Conservation (phyloP, 2,797 vertebrate genomes). For the Erethizon dorsatum region DNA sequence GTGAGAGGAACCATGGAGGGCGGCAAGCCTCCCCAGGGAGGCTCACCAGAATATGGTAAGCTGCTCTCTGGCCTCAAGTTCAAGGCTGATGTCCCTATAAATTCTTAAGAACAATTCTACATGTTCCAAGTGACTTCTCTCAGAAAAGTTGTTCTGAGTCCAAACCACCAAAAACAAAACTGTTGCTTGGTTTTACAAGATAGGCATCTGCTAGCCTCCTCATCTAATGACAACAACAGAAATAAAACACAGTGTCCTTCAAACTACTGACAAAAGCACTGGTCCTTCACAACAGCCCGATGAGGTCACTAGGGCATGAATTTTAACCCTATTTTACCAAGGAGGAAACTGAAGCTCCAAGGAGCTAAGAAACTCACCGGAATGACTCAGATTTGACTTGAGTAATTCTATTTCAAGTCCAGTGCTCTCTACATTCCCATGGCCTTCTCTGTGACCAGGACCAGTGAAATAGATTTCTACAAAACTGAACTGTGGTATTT, state of each 20-base stretch:
- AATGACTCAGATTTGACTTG: conserved; percentile 12
- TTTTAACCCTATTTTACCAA: conserved; percentile 40
- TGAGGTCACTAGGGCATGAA: neutral
- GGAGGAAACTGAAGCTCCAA: neutral
- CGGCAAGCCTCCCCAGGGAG: neutral
- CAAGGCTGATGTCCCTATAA: neutral
- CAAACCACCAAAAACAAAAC: conserved; percentile 9
- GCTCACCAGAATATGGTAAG: neutral
- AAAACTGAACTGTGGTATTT: conserved; percentile 58
- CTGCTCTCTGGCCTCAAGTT: neutral
- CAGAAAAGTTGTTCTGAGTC: neutral
- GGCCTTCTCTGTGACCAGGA: conserved; percentile 4
- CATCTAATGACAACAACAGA: neutral
- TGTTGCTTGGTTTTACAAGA: neutral
- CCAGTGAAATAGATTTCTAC: conserved; percentile 52
- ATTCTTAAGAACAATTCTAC: conserved; percentile 2
- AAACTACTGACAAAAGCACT: neutral
- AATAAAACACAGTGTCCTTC: neutral
- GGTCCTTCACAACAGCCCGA: neutral
- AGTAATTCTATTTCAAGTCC: conserved; percentile 29
- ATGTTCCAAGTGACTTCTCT: neutral
- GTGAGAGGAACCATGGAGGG: neutral
- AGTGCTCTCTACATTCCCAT: neutral
- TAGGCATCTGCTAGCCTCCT: neutral
- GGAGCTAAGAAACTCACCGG: neutral